These are phyloP conservation scores for Eristalis tenax DNA, from an alignment of 2,888 invertebrate genomes.

Conservation along the genomic window DNA sequence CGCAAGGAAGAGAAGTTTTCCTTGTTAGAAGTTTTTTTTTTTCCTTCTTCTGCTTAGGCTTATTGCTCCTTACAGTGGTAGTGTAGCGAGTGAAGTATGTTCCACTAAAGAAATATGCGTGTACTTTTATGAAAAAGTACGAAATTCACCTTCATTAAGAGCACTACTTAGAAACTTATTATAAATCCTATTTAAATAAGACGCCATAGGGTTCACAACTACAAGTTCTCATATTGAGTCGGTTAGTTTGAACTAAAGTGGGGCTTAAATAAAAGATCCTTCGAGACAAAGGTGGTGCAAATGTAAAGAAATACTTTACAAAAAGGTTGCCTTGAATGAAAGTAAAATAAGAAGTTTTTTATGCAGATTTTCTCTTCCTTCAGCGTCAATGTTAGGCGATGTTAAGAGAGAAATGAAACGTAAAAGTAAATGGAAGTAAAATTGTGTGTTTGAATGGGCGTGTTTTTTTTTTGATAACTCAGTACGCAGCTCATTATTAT, in stretches of 20 bases:
- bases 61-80: background rate
- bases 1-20: background rate
- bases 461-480: too few relatives aligned
- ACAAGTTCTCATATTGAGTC: background rate
- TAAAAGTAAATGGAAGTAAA: too few relatives aligned
- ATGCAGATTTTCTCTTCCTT: too few relatives aligned
- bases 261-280: background rate
- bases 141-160: background rate
- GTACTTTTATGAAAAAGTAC: background rate
- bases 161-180: background rate
- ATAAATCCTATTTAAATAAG: background rate
- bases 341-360: too few relatives aligned
- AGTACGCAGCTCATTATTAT: too few relatives aligned
- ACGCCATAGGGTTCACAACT: background rate
- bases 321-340: too few relatives aligned
- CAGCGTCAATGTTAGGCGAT: too few relatives aligned
- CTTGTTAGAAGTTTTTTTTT: background rate
- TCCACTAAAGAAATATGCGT: background rate
- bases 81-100: background rate
- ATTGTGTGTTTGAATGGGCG: too few relatives aligned
- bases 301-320: background rate
- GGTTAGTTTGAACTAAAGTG: background rate
- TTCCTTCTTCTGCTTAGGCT: background rate
- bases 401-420: too few relatives aligned
- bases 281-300: background rate